Conservation (phyloP, 2,888 invertebrate genomes). For the Hoplodrina ambigua region DNA sequence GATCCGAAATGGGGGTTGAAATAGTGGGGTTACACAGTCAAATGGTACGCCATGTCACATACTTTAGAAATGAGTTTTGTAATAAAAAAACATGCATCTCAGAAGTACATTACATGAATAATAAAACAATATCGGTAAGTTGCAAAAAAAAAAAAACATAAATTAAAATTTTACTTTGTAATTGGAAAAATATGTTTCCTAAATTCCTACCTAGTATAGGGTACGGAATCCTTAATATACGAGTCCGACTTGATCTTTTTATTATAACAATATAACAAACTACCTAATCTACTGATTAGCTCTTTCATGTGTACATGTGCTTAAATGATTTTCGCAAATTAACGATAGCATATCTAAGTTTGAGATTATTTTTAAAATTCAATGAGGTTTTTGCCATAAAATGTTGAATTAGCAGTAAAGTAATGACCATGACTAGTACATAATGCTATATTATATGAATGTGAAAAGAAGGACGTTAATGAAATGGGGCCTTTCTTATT, state of each 20-base stretch:
- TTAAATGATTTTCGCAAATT: conserved; percentile 38
- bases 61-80: not conserved
- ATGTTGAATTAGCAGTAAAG: conserved; percentile 7
- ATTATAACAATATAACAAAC: conserved; percentile 15
- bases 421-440: conserved; percentile 18
- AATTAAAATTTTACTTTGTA: no score
- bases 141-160: not conserved
- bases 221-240: not conserved
- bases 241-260: not conserved
- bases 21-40: not conserved
- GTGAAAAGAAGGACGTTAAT: conserved; percentile 2
- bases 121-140: no score
- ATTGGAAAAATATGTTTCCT: no score
- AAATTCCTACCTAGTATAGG: no score
- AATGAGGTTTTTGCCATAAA: conserved; percentile 30
- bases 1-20: not conserved
- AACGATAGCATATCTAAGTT: conserved; percentile 48
- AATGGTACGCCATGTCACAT: not conserved
- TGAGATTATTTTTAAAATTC: conserved; percentile 29
- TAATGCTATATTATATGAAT: conserved; percentile 12
- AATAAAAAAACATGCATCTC: not conserved
- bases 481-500: not conserved
- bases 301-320: conserved; percentile 18
- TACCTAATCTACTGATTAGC: conserved; percentile 45
- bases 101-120: no score